A percentile compares a stretch with the other conserved stretches of the same genome.
Conservation (phyloP, 2,797 vertebrate species). For the Oryzias dopingdopingensis region DNA sequence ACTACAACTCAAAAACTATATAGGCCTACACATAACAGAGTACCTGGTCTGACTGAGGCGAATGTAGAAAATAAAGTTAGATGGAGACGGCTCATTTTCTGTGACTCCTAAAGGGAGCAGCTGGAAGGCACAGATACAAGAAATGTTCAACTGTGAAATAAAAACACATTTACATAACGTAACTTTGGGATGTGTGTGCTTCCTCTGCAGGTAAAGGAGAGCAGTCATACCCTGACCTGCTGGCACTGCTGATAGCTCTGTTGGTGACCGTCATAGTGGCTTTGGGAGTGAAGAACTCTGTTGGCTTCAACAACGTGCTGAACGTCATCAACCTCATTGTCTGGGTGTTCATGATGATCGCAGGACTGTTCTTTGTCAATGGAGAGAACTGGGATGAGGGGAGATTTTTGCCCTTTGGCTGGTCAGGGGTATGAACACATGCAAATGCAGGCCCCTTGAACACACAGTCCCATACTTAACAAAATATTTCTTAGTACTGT, state of each 20-base stretch:
- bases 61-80: no score
- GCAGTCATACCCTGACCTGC: conserved; percentile 92
- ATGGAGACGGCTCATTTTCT: no score
- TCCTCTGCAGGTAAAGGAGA: conserved; percentile 88
- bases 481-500: no score
- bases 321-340: conserved; percentile 94
- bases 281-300: conserved; percentile 95
- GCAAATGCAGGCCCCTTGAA: not conserved
- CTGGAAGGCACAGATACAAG: no score
- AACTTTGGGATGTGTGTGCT: not conserved
- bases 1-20: no score
- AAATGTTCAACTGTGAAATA: not conserved
- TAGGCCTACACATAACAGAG: no score
- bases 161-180: not conserved
- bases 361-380: conserved; percentile 90
- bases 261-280: conserved; percentile 93
- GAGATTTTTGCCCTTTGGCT: conserved; percentile 91
- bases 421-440: conserved; percentile 87
- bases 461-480: no score
- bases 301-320: conserved; percentile 94
- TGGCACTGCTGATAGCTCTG: conserved; percentile 90
- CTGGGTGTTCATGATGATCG: conserved; percentile 98
- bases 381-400: conserved; percentile 93
- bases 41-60: no score
- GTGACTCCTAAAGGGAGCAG: no score